Conservation (phyloP, 2,797 vertebrate genomes). For the Tragopan temminckii region DNA sequence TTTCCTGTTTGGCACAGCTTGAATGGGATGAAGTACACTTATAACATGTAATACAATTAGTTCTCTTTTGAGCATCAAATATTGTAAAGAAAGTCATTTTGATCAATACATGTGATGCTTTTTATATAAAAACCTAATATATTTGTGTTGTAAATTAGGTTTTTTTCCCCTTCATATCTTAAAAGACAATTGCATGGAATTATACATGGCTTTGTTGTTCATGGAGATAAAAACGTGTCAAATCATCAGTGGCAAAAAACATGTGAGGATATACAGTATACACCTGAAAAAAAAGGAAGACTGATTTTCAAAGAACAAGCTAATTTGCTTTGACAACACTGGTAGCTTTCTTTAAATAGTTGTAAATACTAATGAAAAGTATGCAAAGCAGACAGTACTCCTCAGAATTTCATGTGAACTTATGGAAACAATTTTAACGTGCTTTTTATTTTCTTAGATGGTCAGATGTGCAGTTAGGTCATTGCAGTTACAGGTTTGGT, state of each 20-base stretch:
- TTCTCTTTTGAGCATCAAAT: conserved; percentile 78
- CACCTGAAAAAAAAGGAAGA: conserved; percentile 65
- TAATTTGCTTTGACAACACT: conserved; percentile 77
- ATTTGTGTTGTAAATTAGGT: conserved; percentile 78
- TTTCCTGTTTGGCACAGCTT: conserved; percentile 77
- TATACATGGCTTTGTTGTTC: conserved; percentile 78
- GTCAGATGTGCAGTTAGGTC: not conserved
- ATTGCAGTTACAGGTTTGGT: not conserved
- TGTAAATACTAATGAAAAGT: conserved; percentile 55
- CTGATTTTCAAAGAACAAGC: conserved; percentile 75
- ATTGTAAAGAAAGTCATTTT: conserved; percentile 78
- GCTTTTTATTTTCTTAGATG: not conserved
- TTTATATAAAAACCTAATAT: conserved; percentile 77
- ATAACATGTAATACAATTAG: conserved; percentile 78
- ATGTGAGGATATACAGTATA: conserved; percentile 61
- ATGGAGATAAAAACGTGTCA: conserved; percentile 78
- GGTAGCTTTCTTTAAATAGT: conserved; percentile 65
- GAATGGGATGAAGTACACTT: conserved; percentile 72
- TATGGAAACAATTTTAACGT: conserved; percentile 9
- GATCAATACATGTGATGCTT: conserved; percentile 78
- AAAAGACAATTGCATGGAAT: conserved; percentile 79
- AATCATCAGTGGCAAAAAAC: conserved; percentile 73
- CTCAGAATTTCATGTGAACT: conserved; percentile 13
- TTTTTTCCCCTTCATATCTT: conserved; percentile 67
- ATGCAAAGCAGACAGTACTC: conserved; percentile 38